Conservation (phyloP, 2,888 invertebrate species). For the Mesorhabditis spiculigera region DNA sequence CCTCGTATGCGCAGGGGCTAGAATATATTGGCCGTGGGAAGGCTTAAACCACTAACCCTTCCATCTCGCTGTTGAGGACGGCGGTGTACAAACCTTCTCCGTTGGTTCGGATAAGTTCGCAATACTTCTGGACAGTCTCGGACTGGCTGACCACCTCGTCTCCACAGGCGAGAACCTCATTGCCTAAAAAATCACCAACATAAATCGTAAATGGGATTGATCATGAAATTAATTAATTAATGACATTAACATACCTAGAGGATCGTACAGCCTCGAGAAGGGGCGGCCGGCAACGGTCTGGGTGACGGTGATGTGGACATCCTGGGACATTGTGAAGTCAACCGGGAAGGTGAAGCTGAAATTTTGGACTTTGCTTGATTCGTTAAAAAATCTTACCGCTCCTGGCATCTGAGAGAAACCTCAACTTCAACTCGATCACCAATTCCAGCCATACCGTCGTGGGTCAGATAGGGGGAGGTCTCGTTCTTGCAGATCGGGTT, state of each 20-base stretch:
- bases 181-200: slow-evolving; percentile 1
- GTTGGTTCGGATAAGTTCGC: slow-evolving; percentile 12
- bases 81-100: slow-evolving; percentile 24
- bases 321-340: slow-evolving; percentile 22
- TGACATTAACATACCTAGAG: slow-evolving; percentile 13
- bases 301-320: slow-evolving; percentile 24
- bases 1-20: slow-evolving; percentile 27
- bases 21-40: not conserved
- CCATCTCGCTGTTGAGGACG: slow-evolving; percentile 17
- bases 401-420: not conserved
- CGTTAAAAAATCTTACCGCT: not conserved
- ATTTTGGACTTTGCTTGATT: not conserved
- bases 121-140: slow-evolving; percentile 19
- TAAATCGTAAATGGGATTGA: not conserved
- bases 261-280: slow-evolving; percentile 20
- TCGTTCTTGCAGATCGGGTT: slow-evolving; percentile 10
- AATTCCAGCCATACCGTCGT: slow-evolving; percentile 4
- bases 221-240: not conserved
- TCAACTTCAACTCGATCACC: not conserved
- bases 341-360: slow-evolving; percentile 22
- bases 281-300: slow-evolving; percentile 20
- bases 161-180: slow-evolving; percentile 15
- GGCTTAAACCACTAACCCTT: slow-evolving; percentile 15
- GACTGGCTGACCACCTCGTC: slow-evolving; percentile 11
- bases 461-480: not conserved